Conservation (phyloP, 2,797 vertebrate genomes). For the Megaceryle alcyon region DNA sequence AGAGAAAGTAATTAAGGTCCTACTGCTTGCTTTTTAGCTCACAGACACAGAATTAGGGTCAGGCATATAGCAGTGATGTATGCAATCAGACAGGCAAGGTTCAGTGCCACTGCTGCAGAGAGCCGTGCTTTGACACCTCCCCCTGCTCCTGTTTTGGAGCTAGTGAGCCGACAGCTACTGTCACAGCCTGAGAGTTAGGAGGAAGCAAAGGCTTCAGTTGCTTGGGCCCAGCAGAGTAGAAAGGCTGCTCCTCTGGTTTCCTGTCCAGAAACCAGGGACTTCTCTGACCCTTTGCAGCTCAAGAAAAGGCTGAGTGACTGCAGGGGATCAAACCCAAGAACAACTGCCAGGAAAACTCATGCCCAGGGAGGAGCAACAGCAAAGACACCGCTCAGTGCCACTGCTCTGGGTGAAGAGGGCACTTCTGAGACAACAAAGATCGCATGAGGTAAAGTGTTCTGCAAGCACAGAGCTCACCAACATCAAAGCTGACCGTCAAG, state of each 20-base stretch:
- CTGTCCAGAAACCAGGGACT: not conserved
- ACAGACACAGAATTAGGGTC: not conserved
- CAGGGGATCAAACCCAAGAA: not conserved
- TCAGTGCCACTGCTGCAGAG: not conserved
- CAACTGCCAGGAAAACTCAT: not conserved
- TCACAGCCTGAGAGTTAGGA: not conserved
- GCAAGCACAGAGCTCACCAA: not conserved
- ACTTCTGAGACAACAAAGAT: not conserved
- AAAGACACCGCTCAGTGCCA: not conserved
- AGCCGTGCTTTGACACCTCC: not conserved
- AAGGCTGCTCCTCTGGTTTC: not conserved
- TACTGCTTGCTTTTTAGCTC: not conserved
- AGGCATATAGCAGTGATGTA: not conserved
- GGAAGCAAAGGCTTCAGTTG: not conserved
- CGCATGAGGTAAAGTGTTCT: not conserved
- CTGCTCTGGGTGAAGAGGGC: not conserved
- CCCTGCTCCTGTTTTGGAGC: not conserved
- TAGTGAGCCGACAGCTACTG: not conserved
- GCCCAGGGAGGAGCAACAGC: not conserved
- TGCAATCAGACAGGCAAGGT: not conserved
- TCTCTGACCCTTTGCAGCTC: not conserved
- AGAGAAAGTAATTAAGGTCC: not conserved
- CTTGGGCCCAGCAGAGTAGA: not conserved
- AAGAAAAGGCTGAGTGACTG: not conserved
- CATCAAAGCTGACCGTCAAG: not conserved